These are phyloP conservation scores for Coremacera marginata DNA, from an alignment of 2,888 invertebrate genomes.

Conservation along the genomic window DNA sequence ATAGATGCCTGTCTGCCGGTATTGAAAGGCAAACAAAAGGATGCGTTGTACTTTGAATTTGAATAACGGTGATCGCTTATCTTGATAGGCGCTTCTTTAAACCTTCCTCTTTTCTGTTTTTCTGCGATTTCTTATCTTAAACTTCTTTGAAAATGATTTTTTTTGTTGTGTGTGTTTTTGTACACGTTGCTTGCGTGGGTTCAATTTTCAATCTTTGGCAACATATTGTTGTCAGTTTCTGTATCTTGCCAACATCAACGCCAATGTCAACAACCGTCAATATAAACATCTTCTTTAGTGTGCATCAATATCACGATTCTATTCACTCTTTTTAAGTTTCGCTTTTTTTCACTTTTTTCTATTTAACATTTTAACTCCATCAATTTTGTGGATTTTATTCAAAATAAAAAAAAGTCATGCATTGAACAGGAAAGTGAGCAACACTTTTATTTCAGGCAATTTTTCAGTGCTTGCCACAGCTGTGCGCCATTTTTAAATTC, in stretches of 20 bases:
- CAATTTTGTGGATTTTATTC: conserved; percentile 5
- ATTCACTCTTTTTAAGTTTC: too few relatives aligned
- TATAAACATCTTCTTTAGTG: neutral
- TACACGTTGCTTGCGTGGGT: too few relatives aligned
- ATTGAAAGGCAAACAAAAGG: too few relatives aligned
- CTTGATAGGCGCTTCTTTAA: too few relatives aligned
- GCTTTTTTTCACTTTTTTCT: neutral
- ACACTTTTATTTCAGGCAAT: neutral
- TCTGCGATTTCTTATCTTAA: too few relatives aligned
- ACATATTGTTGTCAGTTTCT: neutral
- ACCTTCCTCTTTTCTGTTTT: too few relatives aligned
- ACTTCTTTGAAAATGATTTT: too few relatives aligned
- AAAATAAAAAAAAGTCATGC: neutral
- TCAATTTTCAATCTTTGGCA: neutral
- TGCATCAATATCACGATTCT: neutral
- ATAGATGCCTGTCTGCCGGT: too few relatives aligned
- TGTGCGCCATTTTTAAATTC: neutral
- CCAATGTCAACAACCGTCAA: neutral
- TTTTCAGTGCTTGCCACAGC: neutral
- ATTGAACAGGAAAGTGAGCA: neutral
- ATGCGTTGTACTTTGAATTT: too few relatives aligned
- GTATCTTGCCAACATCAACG: neutral
- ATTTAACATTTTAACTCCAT: conserved; percentile 11
- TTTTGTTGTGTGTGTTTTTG: too few relatives aligned
- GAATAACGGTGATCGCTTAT: too few relatives aligned